phyloP scores from a whole-genome alignment of 1,140 invertebrate species.

The Euglossa dilemma region DNA sequence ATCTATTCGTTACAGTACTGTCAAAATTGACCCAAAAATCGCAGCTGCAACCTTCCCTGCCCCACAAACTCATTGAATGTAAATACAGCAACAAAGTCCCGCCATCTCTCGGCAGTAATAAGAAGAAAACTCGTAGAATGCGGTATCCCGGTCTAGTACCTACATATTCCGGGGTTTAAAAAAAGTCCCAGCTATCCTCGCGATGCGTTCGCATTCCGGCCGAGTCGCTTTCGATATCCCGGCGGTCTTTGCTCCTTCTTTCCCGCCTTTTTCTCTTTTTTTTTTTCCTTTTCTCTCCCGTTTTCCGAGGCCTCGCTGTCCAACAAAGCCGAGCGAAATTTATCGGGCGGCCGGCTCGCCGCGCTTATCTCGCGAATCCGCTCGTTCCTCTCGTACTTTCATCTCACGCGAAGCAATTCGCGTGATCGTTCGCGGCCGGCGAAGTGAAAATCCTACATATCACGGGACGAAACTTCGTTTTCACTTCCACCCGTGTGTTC shows the following conservation, averaged over 20 bases:
- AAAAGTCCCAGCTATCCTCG: too few species aligned
- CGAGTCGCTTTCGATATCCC: background rate
- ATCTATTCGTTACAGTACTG: too few species aligned
- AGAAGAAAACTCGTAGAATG: too few species aligned
- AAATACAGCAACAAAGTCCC: too few species aligned
- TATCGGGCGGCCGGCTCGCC: constrained; percentile 5
- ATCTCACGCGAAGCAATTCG: constrained; percentile 41
- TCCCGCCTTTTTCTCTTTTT: too few species aligned
- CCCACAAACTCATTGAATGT: too few species aligned
- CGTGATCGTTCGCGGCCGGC: constrained; percentile 30
- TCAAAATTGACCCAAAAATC: too few species aligned
- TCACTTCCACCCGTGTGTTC: background rate
- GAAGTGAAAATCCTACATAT: constrained; percentile 39
- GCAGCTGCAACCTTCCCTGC: too few species aligned
- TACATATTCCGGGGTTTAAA: too few species aligned
- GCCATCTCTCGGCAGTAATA: too few species aligned
- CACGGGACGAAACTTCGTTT: constrained; percentile 34
- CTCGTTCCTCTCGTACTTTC: constrained; percentile 43
- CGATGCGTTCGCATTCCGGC: too few species aligned
- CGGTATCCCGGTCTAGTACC: too few species aligned
- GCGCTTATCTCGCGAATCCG: constrained; percentile 35
- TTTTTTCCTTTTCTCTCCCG: background rate
- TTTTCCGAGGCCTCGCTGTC: background rate
- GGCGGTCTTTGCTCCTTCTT: background rate
- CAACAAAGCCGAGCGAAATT: constrained; percentile 4